phyloP scores from a whole-genome alignment of 1,140 invertebrate genomes.

The Scaptomyza hsui region DNA sequence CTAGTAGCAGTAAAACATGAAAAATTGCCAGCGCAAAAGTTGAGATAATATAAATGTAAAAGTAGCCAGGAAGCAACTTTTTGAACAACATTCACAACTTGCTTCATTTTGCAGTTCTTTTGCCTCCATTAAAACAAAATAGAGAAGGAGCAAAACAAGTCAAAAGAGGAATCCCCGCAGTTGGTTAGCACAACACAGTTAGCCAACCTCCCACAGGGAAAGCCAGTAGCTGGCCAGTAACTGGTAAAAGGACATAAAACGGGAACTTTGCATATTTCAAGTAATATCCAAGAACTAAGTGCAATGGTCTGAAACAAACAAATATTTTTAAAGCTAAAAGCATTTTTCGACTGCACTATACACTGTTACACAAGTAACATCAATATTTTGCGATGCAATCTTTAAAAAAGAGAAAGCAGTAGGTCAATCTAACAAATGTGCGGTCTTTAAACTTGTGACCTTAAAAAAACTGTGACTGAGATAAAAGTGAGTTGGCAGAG shows the following conservation, averaged over 20 bases:
- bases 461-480: neutral
- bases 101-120: constrained; percentile 42
- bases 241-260: constrained; percentile 60
- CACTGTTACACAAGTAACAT: neutral
- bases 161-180: constrained; percentile 45
- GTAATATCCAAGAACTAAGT: constrained; percentile 45
- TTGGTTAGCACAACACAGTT: constrained; percentile 42
- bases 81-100: constrained; percentile 54
- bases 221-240: constrained; percentile 37
- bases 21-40: constrained; percentile 71
- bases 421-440: too few relatives aligned
- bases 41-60: constrained; percentile 77
- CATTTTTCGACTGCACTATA: neutral
- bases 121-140: constrained; percentile 23
- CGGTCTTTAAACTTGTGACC: neutral
- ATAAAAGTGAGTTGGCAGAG: too few relatives aligned
- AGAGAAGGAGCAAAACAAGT: neutral
- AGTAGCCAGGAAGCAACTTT: constrained; percentile 65
- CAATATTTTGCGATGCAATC: too few relatives aligned
- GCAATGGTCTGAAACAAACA: constrained; percentile 15
- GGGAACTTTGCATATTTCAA: constrained; percentile 68
- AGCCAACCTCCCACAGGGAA: constrained; percentile 24
- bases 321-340: neutral
- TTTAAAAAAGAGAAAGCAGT: too few relatives aligned
- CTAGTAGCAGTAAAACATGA: constrained; percentile 48